Base-by-base conservation (phyloP, 2,797 vertebrate genomes). In the Ciconia nigra region DNA sequence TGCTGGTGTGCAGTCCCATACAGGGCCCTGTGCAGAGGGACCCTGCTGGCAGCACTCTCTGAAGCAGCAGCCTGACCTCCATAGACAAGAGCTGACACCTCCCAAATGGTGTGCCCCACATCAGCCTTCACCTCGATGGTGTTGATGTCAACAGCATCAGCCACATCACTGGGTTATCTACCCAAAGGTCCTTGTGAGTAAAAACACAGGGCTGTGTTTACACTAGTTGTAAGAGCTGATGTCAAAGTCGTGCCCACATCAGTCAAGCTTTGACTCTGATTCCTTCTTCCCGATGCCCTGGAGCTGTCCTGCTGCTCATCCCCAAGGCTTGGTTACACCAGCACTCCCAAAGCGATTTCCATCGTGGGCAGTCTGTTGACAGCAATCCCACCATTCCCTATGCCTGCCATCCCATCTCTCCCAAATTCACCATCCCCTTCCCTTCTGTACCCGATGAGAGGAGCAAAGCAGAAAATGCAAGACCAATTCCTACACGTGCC, bases 81-180 rank as follows among this genome's bases (percentile, higher is more conserved):
- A 52, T 16, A 44, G 39, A 49, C 0, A 5, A 54, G 13, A 77
- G 49, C 44, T 63, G 41, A 35, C 28, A 59, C 47, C 66, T 70
- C 47, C 61, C 76, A 58, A 29, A 31, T 2, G 22, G 26, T 31
- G 42, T 28, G 37, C 5, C 46, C 26, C 7, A 9, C 0, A 0
- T 61, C 33, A 88, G 35, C n/a, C 57, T 65, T 83, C 44, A 15
- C 21, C 71, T 26, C 20, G 19, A 5, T 46, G 26, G n/a, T 25
- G 17, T 4, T 15, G 9, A 33, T n/a, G 39, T 31, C 70, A 74
- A 14, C 4, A 88, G 28, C 29, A 57, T 47, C 51, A 88, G 76
- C 28, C 67, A 79, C 31, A 33, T 82, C 41, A 20, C 15, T 1
- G 2, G 21, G 24, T 66, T 47, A 52, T 37, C 71, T 44, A 47